phyloP scores from a whole-genome alignment of 2,888 invertebrate species.

The Drosophila kambysellisi region DNA sequence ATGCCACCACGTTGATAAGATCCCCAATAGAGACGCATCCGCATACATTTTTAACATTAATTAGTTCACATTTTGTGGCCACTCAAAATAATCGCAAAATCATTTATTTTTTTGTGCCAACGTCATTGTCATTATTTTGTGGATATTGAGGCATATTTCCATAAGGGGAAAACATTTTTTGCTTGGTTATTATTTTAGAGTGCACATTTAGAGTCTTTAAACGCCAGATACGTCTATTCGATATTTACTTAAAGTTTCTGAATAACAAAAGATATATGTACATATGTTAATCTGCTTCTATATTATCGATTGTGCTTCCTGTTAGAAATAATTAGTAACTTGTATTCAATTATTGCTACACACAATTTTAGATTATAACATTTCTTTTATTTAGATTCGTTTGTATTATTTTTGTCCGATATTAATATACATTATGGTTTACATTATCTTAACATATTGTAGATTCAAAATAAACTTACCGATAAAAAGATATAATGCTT shows the following conservation, averaged over 20 bases:
- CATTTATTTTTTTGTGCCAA: slow-evolving; percentile 19
- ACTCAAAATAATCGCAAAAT: slow-evolving; percentile 37
- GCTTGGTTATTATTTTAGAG: slow-evolving; percentile 2
- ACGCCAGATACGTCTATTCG: not conserved
- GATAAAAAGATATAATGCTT: slow-evolving; percentile 4
- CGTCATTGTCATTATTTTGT: slow-evolving; percentile 43
- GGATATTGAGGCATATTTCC: not conserved
- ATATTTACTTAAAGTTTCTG: not conserved
- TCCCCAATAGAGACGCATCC: slow-evolving; percentile 27
- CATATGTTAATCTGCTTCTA: not conserved
- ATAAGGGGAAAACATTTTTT: not conserved
- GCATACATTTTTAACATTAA: slow-evolving; percentile 63
- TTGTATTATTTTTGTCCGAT: not conserved
- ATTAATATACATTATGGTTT: not conserved
- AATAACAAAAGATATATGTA: not conserved
- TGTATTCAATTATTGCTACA: too few species aligned
- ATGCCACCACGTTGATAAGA: slow-evolving; percentile 50
- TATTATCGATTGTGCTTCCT: not conserved
- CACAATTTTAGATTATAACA: too few species aligned
- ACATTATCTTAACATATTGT: not conserved
- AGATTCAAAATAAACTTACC: not conserved
- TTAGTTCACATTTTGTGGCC: slow-evolving; percentile 64
- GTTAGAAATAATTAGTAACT: too few species aligned
- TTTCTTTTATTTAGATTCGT: too few species aligned
- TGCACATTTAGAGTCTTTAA: not conserved